A percentile compares a stretch with the other conserved stretches of the same genome.
phyloP scores from a whole-genome alignment of 2,888 invertebrate species.

The Cerceris ruficornis region DNA sequence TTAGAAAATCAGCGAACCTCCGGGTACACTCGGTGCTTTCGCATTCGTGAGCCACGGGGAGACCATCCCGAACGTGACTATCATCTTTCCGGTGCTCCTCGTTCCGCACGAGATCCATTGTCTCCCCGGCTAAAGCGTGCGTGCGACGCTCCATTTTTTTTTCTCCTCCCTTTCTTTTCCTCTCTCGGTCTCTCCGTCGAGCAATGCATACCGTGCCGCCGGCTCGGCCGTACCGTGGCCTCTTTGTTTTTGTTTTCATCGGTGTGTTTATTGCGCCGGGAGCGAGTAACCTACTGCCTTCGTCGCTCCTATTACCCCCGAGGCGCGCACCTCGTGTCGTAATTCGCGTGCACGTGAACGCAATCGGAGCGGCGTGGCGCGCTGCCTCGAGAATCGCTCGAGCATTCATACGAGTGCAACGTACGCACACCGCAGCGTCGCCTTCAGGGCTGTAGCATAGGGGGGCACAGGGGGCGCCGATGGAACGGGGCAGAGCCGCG shows the following conservation, averaged over 20 bases:
- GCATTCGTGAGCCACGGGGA: background rate
- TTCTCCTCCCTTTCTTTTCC: background rate
- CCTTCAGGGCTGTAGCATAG: slow-evolving; percentile 21
- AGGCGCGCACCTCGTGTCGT: slow-evolving; percentile 48
- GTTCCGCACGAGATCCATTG: slow-evolving; percentile 9
- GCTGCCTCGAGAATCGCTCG: slow-evolving; percentile 50
- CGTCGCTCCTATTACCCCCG: slow-evolving; percentile 45
- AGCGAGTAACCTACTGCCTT: slow-evolving; percentile 65
- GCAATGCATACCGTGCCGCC: no score
- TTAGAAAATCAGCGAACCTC: background rate
- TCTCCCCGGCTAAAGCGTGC: slow-evolving; percentile 1
- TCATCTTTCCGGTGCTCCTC: background rate
- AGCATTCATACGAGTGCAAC: slow-evolving; percentile 58
- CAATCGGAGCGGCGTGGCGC: slow-evolving; percentile 18
- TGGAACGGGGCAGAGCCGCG: no score
- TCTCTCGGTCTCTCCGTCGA: background rate
- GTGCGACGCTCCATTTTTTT: background rate
- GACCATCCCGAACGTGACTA: background rate
- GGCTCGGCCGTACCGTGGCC: background rate
- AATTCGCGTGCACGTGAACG: slow-evolving; percentile 60
- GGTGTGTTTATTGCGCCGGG: slow-evolving; percentile 42
- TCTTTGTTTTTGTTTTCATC: slow-evolving; percentile 39
- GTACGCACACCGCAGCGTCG: slow-evolving; percentile 42
- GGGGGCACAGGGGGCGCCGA: background rate
- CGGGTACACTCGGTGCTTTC: background rate